Conservation (phyloP, 37 sponge, comb jelly and placozoan species). For the Chondrilla cf. caribensis region DNA sequence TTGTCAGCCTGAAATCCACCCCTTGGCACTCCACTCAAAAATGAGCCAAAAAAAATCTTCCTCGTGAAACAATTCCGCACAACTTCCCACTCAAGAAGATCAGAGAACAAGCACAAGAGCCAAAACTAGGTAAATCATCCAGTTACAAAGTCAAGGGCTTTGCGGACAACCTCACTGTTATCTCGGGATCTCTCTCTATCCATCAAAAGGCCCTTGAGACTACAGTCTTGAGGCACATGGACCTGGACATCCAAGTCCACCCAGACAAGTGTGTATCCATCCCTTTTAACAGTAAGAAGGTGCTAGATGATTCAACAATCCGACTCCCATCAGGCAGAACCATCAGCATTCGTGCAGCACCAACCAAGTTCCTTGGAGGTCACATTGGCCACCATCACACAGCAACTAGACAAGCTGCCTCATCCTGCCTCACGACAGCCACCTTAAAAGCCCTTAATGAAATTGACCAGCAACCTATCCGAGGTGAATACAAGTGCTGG, state of each 20-base stretch:
- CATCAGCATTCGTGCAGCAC: not conserved
- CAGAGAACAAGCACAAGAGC: not conserved
- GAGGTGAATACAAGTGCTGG: not conserved
- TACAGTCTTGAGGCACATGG: not conserved
- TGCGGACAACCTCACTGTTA: not conserved
- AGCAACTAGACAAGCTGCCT: no score
- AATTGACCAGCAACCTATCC: no score
- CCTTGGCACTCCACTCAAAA: no score
- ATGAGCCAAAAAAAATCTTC: no score
- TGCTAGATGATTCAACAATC: not conserved
- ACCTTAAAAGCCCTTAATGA: no score
- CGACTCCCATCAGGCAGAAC: not conserved
- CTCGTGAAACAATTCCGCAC: no score
- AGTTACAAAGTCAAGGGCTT: not conserved
- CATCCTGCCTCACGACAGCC: no score
- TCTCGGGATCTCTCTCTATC: not conserved
- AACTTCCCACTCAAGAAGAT: no score
- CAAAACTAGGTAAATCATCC: not conserved
- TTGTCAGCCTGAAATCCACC: no score
- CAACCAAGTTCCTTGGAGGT: not conserved
- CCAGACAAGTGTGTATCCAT: not conserved
- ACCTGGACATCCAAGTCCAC: not conserved
- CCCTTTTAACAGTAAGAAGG: not conserved
- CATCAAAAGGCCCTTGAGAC: not conserved
- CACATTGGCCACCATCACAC: not conserved